Conservation (phyloP, 2,797 vertebrate genomes). For the Ptychobarbus kaznakovi region DNA sequence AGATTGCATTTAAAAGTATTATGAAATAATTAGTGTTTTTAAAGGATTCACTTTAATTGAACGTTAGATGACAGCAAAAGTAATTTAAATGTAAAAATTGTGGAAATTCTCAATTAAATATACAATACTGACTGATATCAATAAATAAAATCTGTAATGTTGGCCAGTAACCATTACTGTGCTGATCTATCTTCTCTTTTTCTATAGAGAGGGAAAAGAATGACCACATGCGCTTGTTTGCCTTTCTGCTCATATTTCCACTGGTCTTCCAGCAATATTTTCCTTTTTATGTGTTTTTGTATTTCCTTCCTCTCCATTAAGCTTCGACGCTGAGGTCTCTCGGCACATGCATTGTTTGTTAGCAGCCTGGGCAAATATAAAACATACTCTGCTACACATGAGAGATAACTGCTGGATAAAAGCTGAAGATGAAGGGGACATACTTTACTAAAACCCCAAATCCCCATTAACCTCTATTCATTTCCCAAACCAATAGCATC, state of each 20-base stretch:
- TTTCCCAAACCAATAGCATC: constrained; percentile 38
- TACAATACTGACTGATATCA: not conserved
- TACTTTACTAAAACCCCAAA: constrained; percentile 46
- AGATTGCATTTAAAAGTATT: not conserved
- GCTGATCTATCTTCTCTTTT: not conserved
- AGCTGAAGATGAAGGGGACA: constrained; percentile 45
- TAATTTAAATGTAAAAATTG: not conserved
- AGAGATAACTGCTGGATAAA: constrained; percentile 55
- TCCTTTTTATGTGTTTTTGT: constrained; percentile 36
- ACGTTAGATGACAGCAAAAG: not conserved
- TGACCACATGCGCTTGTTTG: constrained; percentile 35
- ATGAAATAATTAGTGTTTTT: not conserved
- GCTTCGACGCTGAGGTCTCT: constrained; percentile 35
- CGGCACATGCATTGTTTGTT: constrained; percentile 36
- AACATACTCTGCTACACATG: constrained; percentile 38
- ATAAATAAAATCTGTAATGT: not conserved
- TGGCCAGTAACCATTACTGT: not conserved
- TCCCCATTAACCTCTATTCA: constrained; percentile 26
- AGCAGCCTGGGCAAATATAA: constrained; percentile 36
- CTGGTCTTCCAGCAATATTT: constrained; percentile 32
- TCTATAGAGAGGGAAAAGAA: not conserved
- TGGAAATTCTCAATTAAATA: not conserved
- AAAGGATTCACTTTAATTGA: constrained; percentile 2
- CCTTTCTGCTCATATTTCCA: constrained; percentile 31
- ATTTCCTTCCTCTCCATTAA: constrained; percentile 54